These are phyloP conservation scores for Drosophila quadrilineata DNA, from an alignment of 1,140 invertebrate species.

Conservation along the genomic window DNA sequence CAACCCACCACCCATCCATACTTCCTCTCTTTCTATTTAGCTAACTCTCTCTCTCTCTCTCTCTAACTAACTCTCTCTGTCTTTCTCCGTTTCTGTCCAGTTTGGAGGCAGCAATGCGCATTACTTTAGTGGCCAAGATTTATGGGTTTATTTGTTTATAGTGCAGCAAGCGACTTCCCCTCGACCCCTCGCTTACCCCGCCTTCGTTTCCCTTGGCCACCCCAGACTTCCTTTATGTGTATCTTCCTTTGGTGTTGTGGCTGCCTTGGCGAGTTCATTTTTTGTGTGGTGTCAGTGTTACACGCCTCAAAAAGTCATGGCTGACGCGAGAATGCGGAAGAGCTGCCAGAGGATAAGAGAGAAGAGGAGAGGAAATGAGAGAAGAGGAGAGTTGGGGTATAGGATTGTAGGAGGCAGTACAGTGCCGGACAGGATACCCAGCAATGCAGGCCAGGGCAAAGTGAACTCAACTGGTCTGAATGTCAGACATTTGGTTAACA, in stretches of 20 bases:
- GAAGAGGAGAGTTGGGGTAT: neutral
- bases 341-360: slow-evolving; percentile 1
- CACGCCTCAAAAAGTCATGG: slow-evolving; percentile 23
- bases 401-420: slow-evolving; percentile 2
- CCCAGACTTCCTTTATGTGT: neutral
- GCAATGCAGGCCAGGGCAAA: slow-evolving; percentile 1
- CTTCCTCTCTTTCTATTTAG: neutral
- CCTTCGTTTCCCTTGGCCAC: neutral
- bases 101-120: slow-evolving; percentile 23
- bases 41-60: neutral
- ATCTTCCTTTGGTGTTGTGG: slow-evolving; percentile 44
- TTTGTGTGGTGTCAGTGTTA: neutral
- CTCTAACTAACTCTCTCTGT: neutral
- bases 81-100: neutral
- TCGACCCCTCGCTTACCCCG: neutral
- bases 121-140: slow-evolving; percentile 64
- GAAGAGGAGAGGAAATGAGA: slow-evolving; percentile 10
- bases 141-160: slow-evolving; percentile 72
- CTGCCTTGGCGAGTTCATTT: slow-evolving; percentile 16
- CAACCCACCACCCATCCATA: neutral
- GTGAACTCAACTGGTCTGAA: neutral
- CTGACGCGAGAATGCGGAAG: neutral
- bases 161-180: slow-evolving; percentile 7
- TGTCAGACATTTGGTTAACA: neutral
- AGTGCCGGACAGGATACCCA: slow-evolving; percentile 7